These are phyloP conservation scores for Drosophila sproati DNA, from an alignment of 1,140 invertebrate genomes.

Conservation along the genomic window DNA sequence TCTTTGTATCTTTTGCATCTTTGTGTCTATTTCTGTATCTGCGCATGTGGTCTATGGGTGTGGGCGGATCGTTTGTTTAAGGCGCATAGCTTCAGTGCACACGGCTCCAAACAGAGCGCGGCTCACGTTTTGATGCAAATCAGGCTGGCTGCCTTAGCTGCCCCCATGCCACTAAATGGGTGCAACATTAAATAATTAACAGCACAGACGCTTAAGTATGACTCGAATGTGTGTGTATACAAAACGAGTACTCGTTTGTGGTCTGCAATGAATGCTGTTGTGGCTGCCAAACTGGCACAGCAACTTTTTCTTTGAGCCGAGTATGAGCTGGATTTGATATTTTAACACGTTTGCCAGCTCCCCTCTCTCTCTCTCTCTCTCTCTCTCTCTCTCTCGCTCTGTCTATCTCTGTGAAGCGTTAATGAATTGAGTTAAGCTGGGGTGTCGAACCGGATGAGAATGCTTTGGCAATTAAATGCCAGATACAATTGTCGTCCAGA, in stretches of 20 bases:
- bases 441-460: slow-evolving; percentile 80
- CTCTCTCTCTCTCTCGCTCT: slow-evolving; percentile 29
- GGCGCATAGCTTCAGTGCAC: slow-evolving; percentile 54
- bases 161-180: slow-evolving; percentile 66
- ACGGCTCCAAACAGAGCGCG: slow-evolving; percentile 49
- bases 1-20: slow-evolving; percentile 10
- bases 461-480: slow-evolving; percentile 71
- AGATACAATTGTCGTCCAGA: slow-evolving; percentile 64
- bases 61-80: slow-evolving; percentile 27
- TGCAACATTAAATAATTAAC: slow-evolving; percentile 82
- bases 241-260: slow-evolving; percentile 23
- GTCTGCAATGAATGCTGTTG: slow-evolving; percentile 7
- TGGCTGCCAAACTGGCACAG: slow-evolving; percentile 76
- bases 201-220: slow-evolving; percentile 41
- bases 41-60: slow-evolving; percentile 28
- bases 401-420: slow-evolving; percentile 72
- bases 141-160: slow-evolving; percentile 55
- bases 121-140: slow-evolving; percentile 68
- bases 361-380: background rate
- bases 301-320: slow-evolving; percentile 75
- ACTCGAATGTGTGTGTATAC: slow-evolving; percentile 27
- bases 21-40: slow-evolving; percentile 16
- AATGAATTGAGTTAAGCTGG: slow-evolving; percentile 68
- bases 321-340: slow-evolving; percentile 48
- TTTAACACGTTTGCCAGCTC: slow-evolving; percentile 32